Evolutionary conservation across 2,113 vertebrate species (phyloP).

Genomic region (Parus major): DNA sequence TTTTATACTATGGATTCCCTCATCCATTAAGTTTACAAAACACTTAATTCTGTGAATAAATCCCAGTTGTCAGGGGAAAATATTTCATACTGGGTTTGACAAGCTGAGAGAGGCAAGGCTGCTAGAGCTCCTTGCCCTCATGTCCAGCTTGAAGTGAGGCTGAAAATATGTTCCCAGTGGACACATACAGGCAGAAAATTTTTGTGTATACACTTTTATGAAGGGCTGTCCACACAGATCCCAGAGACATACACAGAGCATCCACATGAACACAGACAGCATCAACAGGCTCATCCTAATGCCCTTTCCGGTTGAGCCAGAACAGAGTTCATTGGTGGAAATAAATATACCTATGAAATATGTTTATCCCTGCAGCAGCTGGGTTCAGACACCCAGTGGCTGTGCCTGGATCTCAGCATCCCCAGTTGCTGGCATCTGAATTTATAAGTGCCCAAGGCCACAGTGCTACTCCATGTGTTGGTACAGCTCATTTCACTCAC

Average conservation of each 20-base stretch:
- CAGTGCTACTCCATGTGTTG: not conserved
- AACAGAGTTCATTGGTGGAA: not conserved
- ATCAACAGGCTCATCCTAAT: not conserved
- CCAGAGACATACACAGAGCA: not conserved
- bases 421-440: not conserved
- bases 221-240: not conserved
- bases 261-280: not conserved
- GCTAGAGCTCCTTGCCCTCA: not conserved
- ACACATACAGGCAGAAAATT: not conserved
- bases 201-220: accelerated
- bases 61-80: not conserved
- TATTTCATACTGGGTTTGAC: not conserved
- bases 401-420: not conserved
- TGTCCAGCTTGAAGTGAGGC: not conserved
- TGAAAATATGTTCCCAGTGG: not conserved
- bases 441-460: not conserved
- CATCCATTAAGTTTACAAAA: not conserved
- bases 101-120: not conserved
- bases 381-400: not conserved
- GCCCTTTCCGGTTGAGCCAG: not conserved
- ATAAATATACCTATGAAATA: not conserved
- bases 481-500: not conserved
- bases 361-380: not conserved
- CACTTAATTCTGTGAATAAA: not conserved
- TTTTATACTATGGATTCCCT: not conserved